Base-by-base conservation (phyloP, 2,113 vertebrate species). In the Phycodurus eques region DNA sequence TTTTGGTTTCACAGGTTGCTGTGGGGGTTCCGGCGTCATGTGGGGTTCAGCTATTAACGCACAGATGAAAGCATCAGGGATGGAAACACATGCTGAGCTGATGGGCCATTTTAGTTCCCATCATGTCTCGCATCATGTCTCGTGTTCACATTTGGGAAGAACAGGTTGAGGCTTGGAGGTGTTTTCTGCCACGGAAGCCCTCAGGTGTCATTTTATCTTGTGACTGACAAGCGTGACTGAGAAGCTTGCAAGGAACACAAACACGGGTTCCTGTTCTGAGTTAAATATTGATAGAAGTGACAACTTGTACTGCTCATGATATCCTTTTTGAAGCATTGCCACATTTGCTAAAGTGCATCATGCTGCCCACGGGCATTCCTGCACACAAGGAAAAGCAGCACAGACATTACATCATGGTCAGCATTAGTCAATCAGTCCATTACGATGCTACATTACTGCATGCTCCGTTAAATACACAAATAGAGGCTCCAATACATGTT, bases 11-110 rank as follows among this genome's bases (percentile, higher is more conserved):
- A 83, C 79, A 82, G 56, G 68, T 44, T 44, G 71, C 87, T 76
- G 69, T 10, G 44, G 79, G 80, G 69, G 14, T 35, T 72, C 67
- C 22, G 15, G 74, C 75, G 42, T 69, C 42, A 13, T 0, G 53
- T 72, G 86, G 75, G 57, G 68, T 71, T 65, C 76, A 78, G 63
- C 47, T 65, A 77, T 81, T 72, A 82, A 53, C 35, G 19, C 44
- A 46, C 9, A 84, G 68, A 84, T 86, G 73, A 89, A 90, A 88
- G 82, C 74, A 62, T n/a, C 22, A 22, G 2, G 10, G n/a, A 4
- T 53, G 73, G 54, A 71, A 77, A 44, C 20, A 14, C 42, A 44
- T 20, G 59, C 14, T 17, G 59, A 17, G 35, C 17, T 20, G 1
- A 35, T 27, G 31, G 13, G 14, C 54, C 17, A 22, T 56, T 60